These are phyloP conservation scores for Tetramorium simillimum DNA, from an alignment of 1,140 invertebrate species.

Conservation along the genomic window DNA sequence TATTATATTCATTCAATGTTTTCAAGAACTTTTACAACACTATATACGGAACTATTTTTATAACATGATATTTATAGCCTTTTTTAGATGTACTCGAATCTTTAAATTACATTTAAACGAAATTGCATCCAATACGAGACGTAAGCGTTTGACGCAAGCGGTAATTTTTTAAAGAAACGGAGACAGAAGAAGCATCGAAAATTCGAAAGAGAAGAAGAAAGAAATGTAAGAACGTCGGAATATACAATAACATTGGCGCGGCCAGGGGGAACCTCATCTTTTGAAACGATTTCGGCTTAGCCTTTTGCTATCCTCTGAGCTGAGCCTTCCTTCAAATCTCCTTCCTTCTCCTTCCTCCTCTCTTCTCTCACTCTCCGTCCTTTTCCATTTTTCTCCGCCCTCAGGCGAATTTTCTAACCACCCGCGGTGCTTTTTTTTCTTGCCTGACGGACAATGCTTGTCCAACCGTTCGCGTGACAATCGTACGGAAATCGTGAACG, in stretches of 20 bases:
- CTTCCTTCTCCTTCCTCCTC: not conserved
- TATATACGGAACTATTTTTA: not conserved
- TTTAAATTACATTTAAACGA: not conserved
- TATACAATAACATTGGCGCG: not conserved
- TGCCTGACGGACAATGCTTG: conserved; percentile 75
- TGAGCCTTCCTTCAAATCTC: conserved; percentile 28
- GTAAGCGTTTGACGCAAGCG: not conserved
- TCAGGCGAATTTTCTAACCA: conserved; percentile 75
- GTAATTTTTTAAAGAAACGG: not conserved
- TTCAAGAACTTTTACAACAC: not conserved
- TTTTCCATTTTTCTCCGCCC: conserved; percentile 24
- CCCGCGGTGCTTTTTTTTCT: conserved; percentile 74
- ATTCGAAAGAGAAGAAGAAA: not conserved
- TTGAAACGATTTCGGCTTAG: conserved; percentile 72
- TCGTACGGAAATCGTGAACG: conserved; percentile 79
- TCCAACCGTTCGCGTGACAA: conserved; percentile 77
- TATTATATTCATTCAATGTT: no score
- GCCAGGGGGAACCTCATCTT: conserved; percentile 6
- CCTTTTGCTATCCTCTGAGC: conserved; percentile 61
- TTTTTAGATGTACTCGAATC: not conserved
- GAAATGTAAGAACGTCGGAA: not conserved
- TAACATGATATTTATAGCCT: not conserved
- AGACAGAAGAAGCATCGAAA: not conserved
- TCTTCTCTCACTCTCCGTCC: not conserved
- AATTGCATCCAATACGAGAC: not conserved